Conservation (phyloP, 64 coral and sea anemone species). For the Montipora capricornis region DNA sequence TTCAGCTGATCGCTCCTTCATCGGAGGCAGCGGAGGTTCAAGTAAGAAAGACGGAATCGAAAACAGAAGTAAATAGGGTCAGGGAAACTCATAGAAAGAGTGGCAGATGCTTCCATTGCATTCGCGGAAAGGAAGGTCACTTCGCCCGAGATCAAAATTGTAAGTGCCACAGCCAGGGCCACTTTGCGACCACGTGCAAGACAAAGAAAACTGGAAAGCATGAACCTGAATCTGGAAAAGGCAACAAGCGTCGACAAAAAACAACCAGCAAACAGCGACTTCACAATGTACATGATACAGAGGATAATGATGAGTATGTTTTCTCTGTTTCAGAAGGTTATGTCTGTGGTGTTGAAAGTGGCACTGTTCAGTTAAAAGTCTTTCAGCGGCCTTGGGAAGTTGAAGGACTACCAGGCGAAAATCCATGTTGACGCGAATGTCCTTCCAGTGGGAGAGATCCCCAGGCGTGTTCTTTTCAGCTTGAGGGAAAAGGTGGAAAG, state of each 20-base stretch:
- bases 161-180: neutral
- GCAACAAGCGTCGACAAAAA: no score
- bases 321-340: neutral
- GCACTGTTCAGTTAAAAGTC: neutral
- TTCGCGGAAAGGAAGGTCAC: neutral
- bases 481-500: neutral
- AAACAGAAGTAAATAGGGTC: no score
- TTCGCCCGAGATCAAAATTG: constrained; percentile 51
- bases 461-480: neutral
- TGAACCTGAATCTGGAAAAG: constrained; percentile 1
- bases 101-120: neutral
- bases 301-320: neutral
- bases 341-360: neutral
- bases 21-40: neutral
- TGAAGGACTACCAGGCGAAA: constrained; percentile 39
- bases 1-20: neutral
- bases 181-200: constrained; percentile 17
- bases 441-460: constrained; percentile 25
- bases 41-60: neutral
- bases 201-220: constrained; percentile 7
- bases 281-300: neutral
- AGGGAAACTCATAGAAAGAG: neutral
- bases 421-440: constrained; percentile 43
- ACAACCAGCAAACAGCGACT: no score
- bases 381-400: neutral